phyloP scores from a whole-genome alignment of 2,888 invertebrate species.

The Marronus borbonicus region DNA sequence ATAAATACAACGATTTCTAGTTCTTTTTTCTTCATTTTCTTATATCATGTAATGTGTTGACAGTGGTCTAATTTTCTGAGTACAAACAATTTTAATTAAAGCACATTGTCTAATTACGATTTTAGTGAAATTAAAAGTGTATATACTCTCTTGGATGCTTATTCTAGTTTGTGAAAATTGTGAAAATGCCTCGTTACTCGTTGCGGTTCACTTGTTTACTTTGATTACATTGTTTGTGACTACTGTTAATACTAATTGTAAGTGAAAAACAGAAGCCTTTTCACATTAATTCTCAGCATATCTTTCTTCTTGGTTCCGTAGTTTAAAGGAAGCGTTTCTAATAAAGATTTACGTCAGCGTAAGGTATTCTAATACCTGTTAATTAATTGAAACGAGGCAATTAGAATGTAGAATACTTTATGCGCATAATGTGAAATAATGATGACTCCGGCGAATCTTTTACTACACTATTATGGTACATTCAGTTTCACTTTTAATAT shows the following conservation, averaged over 20 bases:
- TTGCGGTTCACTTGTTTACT: no score
- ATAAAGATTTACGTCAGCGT: background rate
- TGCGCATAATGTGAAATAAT: background rate
- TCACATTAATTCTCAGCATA: background rate
- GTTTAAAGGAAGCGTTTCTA: conserved; percentile 15
- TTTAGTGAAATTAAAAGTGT: background rate
- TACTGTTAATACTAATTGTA: no score
- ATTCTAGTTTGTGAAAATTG: no score
- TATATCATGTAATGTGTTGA: conserved; percentile 11
- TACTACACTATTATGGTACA: conserved; percentile 5
- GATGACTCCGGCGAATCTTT: no score
- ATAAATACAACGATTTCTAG: conserved; percentile 36
- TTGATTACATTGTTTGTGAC: no score
- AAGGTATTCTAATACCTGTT: conserved; percentile 10
- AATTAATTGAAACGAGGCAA: conserved; percentile 31
- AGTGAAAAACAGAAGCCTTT: no score
- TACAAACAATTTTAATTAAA: background rate
- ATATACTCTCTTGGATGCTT: no score
- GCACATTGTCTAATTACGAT: background rate
- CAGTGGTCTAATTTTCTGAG: conserved; percentile 14
- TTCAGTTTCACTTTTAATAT: conserved; percentile 21
- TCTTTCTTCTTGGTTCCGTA: conserved; percentile 7
- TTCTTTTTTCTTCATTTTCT: conserved; percentile 33
- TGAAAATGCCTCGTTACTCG: no score
- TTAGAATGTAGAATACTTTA: conserved; percentile 12